Base-by-base conservation (phyloP, 92 coral and sea anemone genomes). In the Porites divaricata region DNA sequence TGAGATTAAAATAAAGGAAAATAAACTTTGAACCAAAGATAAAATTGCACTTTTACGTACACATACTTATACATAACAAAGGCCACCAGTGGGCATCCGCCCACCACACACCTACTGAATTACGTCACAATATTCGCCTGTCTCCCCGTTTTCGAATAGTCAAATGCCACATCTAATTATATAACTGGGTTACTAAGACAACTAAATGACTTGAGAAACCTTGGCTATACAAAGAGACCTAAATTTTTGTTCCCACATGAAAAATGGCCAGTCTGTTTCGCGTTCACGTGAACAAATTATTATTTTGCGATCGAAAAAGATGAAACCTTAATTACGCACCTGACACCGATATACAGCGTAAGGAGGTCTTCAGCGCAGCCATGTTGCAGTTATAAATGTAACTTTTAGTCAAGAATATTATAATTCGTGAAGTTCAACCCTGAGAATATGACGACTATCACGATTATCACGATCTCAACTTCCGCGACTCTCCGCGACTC, bases 331-430 rank as follows among this genome's bases (percentile, higher is more conserved):
- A 20, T 77, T 68, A 8, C 67, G 8, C 62, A 77, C 86, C 86
- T 82, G 86, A 16, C 17, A 52, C 72, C 2, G 48, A 72, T 63
- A 82, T 21, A 15, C 63, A 72, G 13, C 20, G 21, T 8, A 84
- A n/a, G 4, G 82, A 84, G 13, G 24, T 74, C 88, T 79, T 75
- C 74, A 87, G 19, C 19, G 87, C 28, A 8, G 87, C 74, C 90
- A 86, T 80, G 35, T 64, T 19, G 23, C 5, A 1, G 9, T 4
- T 4, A n/a, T 19, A 15, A 41, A 26, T 16, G 63, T 7, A 7
- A 21, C 21, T 52, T 8, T 54, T 23, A 6, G 8, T 6, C 8
- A 1, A 21, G 8, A 53, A 8, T 61, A 16, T 12, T 61, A 0
- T 13, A 35, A 35, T 10, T 1, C 24, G 21, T 54, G 59, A 11